Conservation (phyloP, 2,888 invertebrate species). For the Xylophagus ater region DNA sequence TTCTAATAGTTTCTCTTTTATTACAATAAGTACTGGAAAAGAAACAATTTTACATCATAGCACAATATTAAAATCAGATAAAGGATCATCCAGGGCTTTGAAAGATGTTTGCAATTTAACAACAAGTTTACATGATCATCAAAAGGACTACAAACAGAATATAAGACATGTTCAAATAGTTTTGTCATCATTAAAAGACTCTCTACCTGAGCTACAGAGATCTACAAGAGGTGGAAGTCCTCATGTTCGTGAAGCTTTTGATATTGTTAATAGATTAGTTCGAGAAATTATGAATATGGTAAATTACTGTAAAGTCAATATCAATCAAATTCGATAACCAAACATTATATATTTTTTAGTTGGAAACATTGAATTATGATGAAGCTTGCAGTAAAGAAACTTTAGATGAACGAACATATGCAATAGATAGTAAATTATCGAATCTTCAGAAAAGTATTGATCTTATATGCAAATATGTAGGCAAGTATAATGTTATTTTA, state of each 20-base stretch:
- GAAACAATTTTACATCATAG: slow-evolving; percentile 1
- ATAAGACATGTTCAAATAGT: slow-evolving; percentile 9
- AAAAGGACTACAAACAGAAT: slow-evolving; percentile 10
- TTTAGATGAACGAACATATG: slow-evolving; percentile 28
- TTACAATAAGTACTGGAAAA: slow-evolving; percentile 3
- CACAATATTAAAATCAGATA: neutral
- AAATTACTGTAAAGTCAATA: slow-evolving; percentile 13
- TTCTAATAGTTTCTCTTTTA: neutral
- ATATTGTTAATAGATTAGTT: slow-evolving; percentile 36
- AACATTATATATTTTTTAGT: slow-evolving; percentile 10
- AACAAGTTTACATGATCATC: slow-evolving; percentile 7
- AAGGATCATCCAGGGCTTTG: slow-evolving; percentile 8
- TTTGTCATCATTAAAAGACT: slow-evolving; percentile 12
- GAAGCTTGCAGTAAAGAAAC: slow-evolving; percentile 34
- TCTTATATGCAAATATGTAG: slow-evolving; percentile 29
- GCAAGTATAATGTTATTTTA: slow-evolving; percentile 21
- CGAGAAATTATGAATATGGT: slow-evolving; percentile 36
- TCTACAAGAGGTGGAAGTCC: slow-evolving; percentile 4
- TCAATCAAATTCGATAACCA: neutral
- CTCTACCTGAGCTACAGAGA: slow-evolving; percentile 14
- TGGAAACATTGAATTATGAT: slow-evolving; percentile 18
- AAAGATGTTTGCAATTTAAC: slow-evolving; percentile 9
- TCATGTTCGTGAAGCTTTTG: slow-evolving; percentile 27
- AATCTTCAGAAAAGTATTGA: slow-evolving; percentile 30
- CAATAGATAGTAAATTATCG: slow-evolving; percentile 30